phyloP scores from a whole-genome alignment of 2,797 vertebrate species.

The Fistularia tabacaria region DNA sequence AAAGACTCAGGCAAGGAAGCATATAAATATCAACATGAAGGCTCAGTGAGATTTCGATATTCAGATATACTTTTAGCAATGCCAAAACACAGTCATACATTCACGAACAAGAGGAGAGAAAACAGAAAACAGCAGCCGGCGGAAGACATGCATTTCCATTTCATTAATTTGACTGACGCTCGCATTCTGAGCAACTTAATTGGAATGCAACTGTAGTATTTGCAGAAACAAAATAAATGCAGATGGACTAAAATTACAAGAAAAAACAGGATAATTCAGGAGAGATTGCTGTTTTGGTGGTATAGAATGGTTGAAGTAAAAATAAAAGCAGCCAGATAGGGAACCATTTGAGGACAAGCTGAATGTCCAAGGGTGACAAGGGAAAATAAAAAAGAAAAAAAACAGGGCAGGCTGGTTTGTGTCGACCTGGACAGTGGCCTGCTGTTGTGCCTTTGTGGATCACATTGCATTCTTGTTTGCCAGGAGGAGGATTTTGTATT shows the following conservation, averaged over 20 bases:
- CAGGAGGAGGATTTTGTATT: conserved; percentile 47
- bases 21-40: conserved; percentile 19
- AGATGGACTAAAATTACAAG: conserved; percentile 22
- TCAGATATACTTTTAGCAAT: conserved; percentile 18
- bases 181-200: conserved; percentile 38
- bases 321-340: conserved; percentile 15
- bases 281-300: conserved; percentile 4
- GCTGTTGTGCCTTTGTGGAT: conserved; percentile 20
- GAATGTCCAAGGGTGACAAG: conserved; percentile 16
- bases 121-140: conserved; percentile 23
- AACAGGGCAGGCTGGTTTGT: conserved; percentile 25
- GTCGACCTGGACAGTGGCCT: conserved; percentile 27
- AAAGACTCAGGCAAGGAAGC: conserved; percentile 23
- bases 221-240: conserved; percentile 1
- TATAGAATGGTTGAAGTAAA: background rate
- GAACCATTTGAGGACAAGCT: conserved; percentile 2
- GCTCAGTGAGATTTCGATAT: conserved; percentile 20
- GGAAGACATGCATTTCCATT: conserved; percentile 49
- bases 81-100: conserved; percentile 10
- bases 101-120: conserved; percentile 15
- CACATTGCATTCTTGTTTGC: conserved; percentile 32
- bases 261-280: conserved; percentile 3
- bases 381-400: conserved; percentile 3
- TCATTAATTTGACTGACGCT: conserved; percentile 46
- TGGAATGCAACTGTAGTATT: conserved; percentile 35